Percentiles rank a stretch among this genome's conserved stretches.
phyloP scores from a whole-genome alignment of 2,113 vertebrate genomes.

The Elachura formosa region DNA sequence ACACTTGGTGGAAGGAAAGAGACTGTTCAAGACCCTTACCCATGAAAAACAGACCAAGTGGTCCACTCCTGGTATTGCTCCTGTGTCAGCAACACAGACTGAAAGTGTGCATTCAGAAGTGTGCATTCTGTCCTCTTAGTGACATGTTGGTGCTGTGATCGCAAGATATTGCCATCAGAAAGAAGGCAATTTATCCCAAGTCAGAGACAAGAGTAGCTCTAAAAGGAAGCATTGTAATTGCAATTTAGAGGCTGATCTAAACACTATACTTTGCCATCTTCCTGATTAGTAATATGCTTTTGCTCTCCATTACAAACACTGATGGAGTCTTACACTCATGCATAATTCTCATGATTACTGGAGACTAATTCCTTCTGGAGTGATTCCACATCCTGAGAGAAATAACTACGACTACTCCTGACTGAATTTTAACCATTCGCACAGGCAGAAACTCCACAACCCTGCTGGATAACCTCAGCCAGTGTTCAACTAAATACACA shows the following conservation, averaged over 20 bases:
- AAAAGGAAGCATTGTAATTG: not conserved
- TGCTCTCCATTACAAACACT: not conserved
- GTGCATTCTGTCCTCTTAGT: not conserved
- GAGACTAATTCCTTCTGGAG: not conserved
- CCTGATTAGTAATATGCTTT: not conserved
- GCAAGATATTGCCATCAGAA: not conserved
- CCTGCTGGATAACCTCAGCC: not conserved
- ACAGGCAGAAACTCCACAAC: not conserved
- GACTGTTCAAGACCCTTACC: not conserved
- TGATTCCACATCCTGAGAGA: not conserved
- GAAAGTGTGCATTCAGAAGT: not conserved
- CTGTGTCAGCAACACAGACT: accelerated
- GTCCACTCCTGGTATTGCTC: not conserved
- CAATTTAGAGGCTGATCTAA: not conserved
- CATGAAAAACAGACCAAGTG: not conserved
- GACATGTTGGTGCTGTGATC: accelerated
- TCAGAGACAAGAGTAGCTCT: not conserved
- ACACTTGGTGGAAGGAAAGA: not conserved
- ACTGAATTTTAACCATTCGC: not conserved
- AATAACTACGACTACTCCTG: not conserved
- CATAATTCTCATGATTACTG: not conserved
- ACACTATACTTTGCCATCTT: not conserved
- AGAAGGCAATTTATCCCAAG: not conserved
- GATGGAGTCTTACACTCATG: not conserved
- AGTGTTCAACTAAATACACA: not conserved